phyloP scores from a whole-genome alignment of 2,797 vertebrate species.

The Myotis daubentonii region DNA sequence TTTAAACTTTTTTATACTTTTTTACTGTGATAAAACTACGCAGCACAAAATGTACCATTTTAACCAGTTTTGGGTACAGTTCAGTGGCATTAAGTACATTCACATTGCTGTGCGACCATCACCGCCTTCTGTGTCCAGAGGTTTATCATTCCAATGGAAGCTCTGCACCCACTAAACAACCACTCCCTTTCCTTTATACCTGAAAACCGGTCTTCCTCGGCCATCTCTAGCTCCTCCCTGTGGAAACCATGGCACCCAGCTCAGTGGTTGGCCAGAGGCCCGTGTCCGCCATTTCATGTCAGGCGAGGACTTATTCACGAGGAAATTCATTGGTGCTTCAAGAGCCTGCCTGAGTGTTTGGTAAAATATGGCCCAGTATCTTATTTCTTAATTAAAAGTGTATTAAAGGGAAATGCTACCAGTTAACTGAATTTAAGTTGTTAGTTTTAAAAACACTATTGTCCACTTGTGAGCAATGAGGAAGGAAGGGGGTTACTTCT shows the following conservation, averaged over 20 bases:
- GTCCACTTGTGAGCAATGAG: not conserved
- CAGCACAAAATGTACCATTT: not conserved
- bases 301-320: not conserved
- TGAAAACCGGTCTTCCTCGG: not conserved
- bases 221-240: not conserved
- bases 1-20: not conserved
- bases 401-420: not conserved
- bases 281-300: not conserved
- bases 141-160: not conserved
- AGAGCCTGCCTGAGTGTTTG: not conserved
- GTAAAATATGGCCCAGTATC: not conserved
- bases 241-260: not conserved
- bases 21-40: not conserved
- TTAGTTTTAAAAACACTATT: not conserved
- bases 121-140: not conserved
- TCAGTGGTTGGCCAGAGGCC: not conserved
- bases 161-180: not conserved
- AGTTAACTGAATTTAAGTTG: not conserved
- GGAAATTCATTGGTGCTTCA: not conserved
- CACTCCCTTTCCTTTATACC: not conserved
- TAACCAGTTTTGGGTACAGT: not conserved
- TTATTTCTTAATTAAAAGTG: not conserved
- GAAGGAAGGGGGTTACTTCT: not conserved
- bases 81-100: not conserved
- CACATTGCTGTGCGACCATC: not conserved